Evolutionary conservation across 2,888 invertebrate species (phyloP), one percentile per base, ranked within the genome.

Genomic region (Trachelus tabidus): DNA sequence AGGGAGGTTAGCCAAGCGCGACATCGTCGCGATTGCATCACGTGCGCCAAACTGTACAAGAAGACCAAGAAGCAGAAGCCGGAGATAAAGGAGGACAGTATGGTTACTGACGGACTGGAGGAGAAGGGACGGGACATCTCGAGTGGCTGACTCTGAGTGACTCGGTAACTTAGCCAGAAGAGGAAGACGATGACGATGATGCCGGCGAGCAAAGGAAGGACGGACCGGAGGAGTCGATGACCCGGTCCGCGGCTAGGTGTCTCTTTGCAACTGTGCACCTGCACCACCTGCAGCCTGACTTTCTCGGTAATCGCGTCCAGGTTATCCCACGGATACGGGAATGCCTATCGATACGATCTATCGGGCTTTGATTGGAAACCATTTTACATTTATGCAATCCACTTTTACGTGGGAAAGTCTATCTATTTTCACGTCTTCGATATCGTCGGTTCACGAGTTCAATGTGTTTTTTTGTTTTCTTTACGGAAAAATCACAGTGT

Each of bases 11-110:
- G 76, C 76, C 79, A 77, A 85, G 86, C 85, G 83, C 83, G 85
- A 85, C 86, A 85, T 84, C 84, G 85, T 81, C 85, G 79, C 78
- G 83, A 84, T 86, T 83, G 85, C 82, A 81, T 84, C 84, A 83
- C 86, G 81, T 76, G 73, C 71, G 69, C 71, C 34, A 40, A 56
- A 68, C 73, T 56, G 73, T 77, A 56, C 56, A 56, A 23, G 56
- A 56, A 23, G 56, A 56, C 56, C 11, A 40, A 74, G 69, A 76
- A 40, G 74, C 75, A 79, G 75, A 77, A 78, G 77, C 77, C 69
- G 69, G 12, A 71, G 73, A 79, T 23, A 76, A 76, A 78, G 77
- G 34, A 40, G 73, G 76, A 79, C 40, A 73, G 75, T 75, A 77
- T 75, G 76, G 73, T 71, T 34, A 33, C 73, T 37, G 68, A 33